Conservation (phyloP, 1,140 invertebrate genomes). For the Drosophila aff. region DNA sequence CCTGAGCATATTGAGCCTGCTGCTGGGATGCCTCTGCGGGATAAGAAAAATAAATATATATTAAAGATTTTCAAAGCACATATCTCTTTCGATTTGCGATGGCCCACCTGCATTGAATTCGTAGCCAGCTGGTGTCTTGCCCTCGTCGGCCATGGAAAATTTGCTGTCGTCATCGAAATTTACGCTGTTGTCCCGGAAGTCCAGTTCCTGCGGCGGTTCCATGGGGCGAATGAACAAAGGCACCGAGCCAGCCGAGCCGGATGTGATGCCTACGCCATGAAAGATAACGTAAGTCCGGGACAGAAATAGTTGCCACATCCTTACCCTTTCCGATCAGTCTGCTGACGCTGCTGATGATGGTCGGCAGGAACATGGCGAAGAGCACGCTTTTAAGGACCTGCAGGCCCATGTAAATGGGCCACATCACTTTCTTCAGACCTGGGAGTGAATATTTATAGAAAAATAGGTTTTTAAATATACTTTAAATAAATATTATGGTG, state of each 20-base stretch:
- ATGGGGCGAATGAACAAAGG: slow-evolving; percentile 77
- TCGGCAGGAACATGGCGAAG: slow-evolving; percentile 92
- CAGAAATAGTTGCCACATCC: slow-evolving; percentile 16
- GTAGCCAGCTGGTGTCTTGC: slow-evolving; percentile 78
- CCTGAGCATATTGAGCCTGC: slow-evolving; percentile 72
- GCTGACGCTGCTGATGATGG: slow-evolving; percentile 91
- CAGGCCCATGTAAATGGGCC: slow-evolving; percentile 91
- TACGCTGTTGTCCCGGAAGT: slow-evolving; percentile 86
- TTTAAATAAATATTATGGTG: no score
- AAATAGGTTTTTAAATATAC: neutral
- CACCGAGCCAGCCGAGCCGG: slow-evolving; percentile 70
- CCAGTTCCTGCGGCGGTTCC: slow-evolving; percentile 87
- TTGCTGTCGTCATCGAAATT: slow-evolving; percentile 86
- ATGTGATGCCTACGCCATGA: slow-evolving; percentile 56
- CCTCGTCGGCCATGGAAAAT: slow-evolving; percentile 85
- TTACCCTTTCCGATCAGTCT: slow-evolving; percentile 93
- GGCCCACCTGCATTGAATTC: slow-evolving; percentile 84
- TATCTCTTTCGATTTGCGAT: neutral
- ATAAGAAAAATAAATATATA: neutral
- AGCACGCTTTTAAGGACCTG: slow-evolving; percentile 93
- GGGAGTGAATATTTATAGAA: slow-evolving; percentile 33
- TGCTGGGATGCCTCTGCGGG: slow-evolving; percentile 74
- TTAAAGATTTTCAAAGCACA: neutral
- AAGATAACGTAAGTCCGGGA: neutral
- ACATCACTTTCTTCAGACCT: slow-evolving; percentile 91